Evolutionary conservation across 1,140 invertebrate genomes (phyloP), one percentile per base, ranked within the genome.

Genomic region (Drosophila repleta): DNA sequence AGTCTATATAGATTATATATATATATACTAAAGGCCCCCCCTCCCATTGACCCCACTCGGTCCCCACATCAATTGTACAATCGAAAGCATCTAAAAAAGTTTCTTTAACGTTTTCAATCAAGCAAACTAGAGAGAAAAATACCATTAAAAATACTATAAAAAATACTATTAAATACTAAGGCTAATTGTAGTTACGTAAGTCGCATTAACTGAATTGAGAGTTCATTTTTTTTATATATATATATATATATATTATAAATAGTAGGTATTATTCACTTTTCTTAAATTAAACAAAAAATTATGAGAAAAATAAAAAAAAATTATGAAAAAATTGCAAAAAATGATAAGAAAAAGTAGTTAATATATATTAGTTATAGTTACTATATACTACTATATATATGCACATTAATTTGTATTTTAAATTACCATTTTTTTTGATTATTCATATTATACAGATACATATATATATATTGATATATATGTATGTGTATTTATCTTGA

Each of bases 101-200:
- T 35, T 35, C 32, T 35, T 35, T 10, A 13, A 35, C 32, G 32
- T 35, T 35, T 35, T 35, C 11, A 35, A 11, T 13, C 10, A 35
- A 35, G n/a, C 10, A 35, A 35, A 35, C 1, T 20, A 66, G 29
- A 39, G 32, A 21, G 3, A 26, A 26, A 65, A 39, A 37, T 21
- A 21, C n/a, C n/a, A 24, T 21, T 7, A 41, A 43, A 51, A 43
- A 37, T 18, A 20, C 32, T 17, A 43, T 51, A 41, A 20, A 41
- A 58, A 43, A 17, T 67, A 67, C 32, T 51, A 66, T 45, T 45
- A 56, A 62, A 3, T 46, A 52, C 17, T 68, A 52, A 61, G 57
- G 24, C 24, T 24, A 52, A 52, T 41, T 41, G 7, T 32, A 52
- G 15, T 10, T 1, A 15, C 1, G 10, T 52, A 51, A 51, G 49